Evolutionary conservation across 2,113 vertebrate species (phyloP).

Genomic region (Aplodontia rufa): DNA sequence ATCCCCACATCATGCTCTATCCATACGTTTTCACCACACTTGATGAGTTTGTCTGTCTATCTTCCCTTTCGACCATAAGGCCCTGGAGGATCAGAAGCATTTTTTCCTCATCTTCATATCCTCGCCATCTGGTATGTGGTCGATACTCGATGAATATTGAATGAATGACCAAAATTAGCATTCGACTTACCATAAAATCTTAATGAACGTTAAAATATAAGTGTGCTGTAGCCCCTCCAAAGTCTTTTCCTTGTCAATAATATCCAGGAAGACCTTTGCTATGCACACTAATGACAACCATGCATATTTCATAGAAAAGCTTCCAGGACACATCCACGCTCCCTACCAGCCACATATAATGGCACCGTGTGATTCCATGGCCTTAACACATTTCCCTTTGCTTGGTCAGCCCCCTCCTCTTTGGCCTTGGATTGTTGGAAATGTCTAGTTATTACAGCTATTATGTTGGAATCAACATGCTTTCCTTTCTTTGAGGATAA

Average conservation of each 20-base stretch:
- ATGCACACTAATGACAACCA: neutral
- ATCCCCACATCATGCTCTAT: accelerated
- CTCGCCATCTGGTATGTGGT: neutral
- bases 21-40: neutral
- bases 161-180: conserved; percentile 56
- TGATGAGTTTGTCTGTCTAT: accelerated
- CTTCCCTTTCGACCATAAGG: neutral
- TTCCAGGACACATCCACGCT: neutral
- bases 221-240: neutral
- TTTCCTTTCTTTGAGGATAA: conserved; percentile 39
- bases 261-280: conserved; percentile 42
- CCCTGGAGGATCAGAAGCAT: neutral
- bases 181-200: conserved; percentile 52
- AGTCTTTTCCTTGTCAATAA: conserved; percentile 60
- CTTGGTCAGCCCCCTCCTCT: neutral
- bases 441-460: neutral
- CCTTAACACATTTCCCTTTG: neutral
- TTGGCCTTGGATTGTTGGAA: neutral
- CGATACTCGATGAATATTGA: conserved; percentile 36
- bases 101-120: conserved; percentile 21
- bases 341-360: neutral
- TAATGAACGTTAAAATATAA: conserved; percentile 48
- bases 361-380: neutral
- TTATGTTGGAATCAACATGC: neutral
- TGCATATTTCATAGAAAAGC: conserved; percentile 2